These are phyloP conservation scores for Pemphredon lugubris DNA, from an alignment of 2,888 invertebrate species.

Conservation along the genomic window DNA sequence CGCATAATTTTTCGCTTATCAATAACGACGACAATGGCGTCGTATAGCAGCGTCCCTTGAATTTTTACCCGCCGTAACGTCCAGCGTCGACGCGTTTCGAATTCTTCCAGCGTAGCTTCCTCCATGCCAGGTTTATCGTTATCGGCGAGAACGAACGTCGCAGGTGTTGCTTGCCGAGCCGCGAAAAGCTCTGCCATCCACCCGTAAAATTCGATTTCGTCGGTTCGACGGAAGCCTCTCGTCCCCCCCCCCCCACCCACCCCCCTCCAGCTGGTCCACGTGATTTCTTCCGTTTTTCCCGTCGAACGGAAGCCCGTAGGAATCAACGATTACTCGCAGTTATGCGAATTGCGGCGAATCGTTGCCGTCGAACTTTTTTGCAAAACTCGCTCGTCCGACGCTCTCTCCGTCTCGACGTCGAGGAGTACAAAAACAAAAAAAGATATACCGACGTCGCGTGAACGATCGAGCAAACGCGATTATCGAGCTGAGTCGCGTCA, in stretches of 20 bases:
- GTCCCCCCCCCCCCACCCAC: background rate
- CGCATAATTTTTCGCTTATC: background rate
- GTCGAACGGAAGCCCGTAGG: no score
- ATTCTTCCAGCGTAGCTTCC: background rate
- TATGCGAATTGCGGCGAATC: no score
- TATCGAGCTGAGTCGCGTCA: no score
- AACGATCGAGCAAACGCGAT: no score
- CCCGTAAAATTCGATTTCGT: slow-evolving; percentile 68
- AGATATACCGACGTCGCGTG: no score
- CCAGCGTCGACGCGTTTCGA: no score
- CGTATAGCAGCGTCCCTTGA: background rate
- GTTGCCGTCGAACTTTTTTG: no score
- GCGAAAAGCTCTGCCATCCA: slow-evolving; percentile 62
- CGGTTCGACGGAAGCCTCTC: slow-evolving; percentile 46
- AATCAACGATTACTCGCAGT: no score
- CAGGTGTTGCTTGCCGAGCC: slow-evolving; percentile 50
- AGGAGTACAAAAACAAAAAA: no score
- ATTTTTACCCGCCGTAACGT: background rate
- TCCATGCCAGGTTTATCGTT: slow-evolving; percentile 40
- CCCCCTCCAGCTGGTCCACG: background rate
- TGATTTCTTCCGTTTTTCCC: background rate
- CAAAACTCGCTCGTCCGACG: no score
- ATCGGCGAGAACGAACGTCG: slow-evolving; percentile 44
- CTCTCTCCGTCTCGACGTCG: no score
- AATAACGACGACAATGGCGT: background rate